phyloP scores from a whole-genome alignment of 2,113 vertebrate genomes.

The Corythoichthys haematopterus region DNA sequence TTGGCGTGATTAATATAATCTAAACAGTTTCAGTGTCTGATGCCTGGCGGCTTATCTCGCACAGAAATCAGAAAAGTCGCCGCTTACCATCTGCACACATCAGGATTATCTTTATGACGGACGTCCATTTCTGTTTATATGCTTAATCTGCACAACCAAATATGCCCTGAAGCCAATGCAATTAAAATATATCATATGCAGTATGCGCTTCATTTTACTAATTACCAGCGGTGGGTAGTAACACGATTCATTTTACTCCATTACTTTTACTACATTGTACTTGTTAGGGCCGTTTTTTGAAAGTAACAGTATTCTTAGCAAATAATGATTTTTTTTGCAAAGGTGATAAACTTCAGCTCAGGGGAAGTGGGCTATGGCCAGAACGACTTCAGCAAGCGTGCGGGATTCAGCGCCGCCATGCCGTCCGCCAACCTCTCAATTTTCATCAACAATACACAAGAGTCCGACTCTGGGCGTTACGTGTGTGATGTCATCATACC shows the following conservation, averaged over 20 bases:
- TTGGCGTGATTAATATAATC: constrained; percentile 59
- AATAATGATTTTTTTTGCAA: neutral
- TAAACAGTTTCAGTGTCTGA: constrained; percentile 48
- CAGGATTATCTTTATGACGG: constrained; percentile 61
- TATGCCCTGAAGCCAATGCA: neutral
- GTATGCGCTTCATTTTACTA: neutral
- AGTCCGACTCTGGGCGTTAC: constrained; percentile 81
- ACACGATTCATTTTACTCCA: neutral
- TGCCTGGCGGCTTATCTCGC: constrained; percentile 54
- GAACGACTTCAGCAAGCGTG: constrained; percentile 65
- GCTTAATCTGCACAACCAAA: constrained; percentile 42
- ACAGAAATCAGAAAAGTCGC: constrained; percentile 54
- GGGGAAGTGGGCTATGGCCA: constrained; percentile 63
- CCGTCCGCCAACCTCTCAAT: constrained; percentile 80
- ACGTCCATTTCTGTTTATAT: constrained; percentile 27
- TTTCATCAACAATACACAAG: constrained; percentile 78
- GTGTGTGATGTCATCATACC: constrained; percentile 77
- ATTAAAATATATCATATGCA: constrained; percentile 1
- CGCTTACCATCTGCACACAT: constrained; percentile 57
- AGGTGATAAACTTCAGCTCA: constrained; percentile 78
- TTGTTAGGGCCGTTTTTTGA: neutral
- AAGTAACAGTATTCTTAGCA: neutral
- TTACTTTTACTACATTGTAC: neutral
- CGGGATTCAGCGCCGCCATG: constrained; percentile 74
- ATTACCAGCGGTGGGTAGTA: neutral